Conservation (phyloP, 2,113 vertebrate species). For the Vulpes ferrilata region DNA sequence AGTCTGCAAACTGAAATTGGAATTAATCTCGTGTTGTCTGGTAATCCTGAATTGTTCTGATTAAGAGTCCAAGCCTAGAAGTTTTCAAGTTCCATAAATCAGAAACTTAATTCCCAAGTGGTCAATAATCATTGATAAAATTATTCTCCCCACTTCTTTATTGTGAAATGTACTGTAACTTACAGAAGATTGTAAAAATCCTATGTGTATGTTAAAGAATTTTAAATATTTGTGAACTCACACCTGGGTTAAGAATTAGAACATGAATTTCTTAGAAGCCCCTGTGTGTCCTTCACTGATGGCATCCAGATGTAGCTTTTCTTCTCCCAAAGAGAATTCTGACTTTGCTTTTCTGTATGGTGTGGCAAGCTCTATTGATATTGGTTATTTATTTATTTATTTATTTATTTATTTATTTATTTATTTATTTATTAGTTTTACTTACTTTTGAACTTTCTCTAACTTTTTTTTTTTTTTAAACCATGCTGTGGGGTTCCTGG, state of each 20-base stretch:
- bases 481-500: neutral
- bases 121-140: neutral
- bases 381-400: neutral
- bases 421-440: neutral
- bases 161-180: neutral
- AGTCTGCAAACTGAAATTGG: neutral
- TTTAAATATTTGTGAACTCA: neutral
- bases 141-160: neutral
- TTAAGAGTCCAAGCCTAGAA: neutral
- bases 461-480: neutral
- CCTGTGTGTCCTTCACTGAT: neutral
- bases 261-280: neutral
- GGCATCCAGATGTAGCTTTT: neutral
- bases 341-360: neutral
- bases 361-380: neutral
- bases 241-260: neutral
- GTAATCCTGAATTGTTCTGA: neutral
- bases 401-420: neutral
- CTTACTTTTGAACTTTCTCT: neutral
- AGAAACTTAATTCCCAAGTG: neutral
- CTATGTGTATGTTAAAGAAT: neutral
- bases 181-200: neutral
- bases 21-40: neutral
- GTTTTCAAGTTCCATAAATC: neutral
- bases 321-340: neutral